Evolutionary conservation across 1,140 invertebrate genomes (phyloP).

Genomic region (Oryctes rhinoceros): DNA sequence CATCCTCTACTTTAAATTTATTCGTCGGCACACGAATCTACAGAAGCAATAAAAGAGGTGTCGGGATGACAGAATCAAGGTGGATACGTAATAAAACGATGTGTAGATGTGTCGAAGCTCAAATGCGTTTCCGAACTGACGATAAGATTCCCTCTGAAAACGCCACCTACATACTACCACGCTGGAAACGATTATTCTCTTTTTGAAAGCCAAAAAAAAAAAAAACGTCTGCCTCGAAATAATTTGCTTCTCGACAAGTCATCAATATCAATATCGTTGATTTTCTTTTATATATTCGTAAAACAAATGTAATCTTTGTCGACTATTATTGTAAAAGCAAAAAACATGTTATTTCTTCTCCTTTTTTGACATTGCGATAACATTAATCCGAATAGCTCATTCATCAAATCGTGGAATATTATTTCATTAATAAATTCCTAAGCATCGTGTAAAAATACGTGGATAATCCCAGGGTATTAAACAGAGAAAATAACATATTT

Average conservation of each 20-base stretch:
- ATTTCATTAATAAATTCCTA: no score
- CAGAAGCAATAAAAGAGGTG: conserved; percentile 42
- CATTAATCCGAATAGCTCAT: no score
- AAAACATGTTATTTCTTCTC: no score
- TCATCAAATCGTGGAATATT: no score
- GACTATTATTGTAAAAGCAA: not conserved
- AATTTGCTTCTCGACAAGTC: not conserved
- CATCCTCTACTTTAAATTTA: conserved; percentile 38
- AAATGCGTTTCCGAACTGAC: conserved; percentile 29
- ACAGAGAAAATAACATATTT: no score
- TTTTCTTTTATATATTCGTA: not conserved
- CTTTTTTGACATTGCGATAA: no score
- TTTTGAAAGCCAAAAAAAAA: not conserved
- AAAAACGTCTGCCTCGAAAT: not conserved
- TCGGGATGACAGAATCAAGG: conserved; percentile 40
- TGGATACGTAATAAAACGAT: conserved; percentile 40
- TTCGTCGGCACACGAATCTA: conserved; percentile 38
- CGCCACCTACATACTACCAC: conserved; percentile 8
- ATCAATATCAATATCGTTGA: not conserved
- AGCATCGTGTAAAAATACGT: no score
- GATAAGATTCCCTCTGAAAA: conserved; percentile 27
- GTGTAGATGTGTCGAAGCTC: conserved; percentile 39
- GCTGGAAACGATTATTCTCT: not conserved
- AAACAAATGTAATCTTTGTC: not conserved
- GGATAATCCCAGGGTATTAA: no score